Evolutionary conservation across 2,113 vertebrate genomes (phyloP), one percentile per base, ranked within the genome.

Genomic region (Gadus macrocephalus): DNA sequence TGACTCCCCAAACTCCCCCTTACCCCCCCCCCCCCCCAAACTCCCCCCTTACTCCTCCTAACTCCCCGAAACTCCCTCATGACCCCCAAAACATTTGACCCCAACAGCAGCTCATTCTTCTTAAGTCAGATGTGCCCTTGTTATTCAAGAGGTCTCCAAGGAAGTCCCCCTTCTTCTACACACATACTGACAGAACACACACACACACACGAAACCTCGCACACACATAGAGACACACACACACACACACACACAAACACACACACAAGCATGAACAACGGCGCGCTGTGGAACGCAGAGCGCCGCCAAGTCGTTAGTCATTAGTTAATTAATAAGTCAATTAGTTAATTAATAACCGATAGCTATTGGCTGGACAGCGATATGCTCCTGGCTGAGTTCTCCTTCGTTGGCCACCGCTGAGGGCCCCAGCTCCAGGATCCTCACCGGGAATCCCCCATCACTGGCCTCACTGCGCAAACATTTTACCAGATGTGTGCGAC

Each of bases 121-220:
- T 81, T 81, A 93, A 92, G 91, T 86, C 78, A 89, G 75, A 90
- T 71, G 90, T 71, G 91, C 92, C 92, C 92, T 93, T 92, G 92
- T 91, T 82, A 72, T 76, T 85, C 91, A 93, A 93, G 91, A 92
- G 91, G 91, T 91, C 89, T 85, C 86, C 81, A 66, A 80, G 59
- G 85, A 88, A 83, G 86, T 92, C 91, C 92, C 92, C 92, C 92
- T 93, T 93, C 90, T 93, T 93, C 92, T 93, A 87, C 91, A 93
- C 92, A 92, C 91, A 70, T 71, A 81, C 35, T 80, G 75, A 87
- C 74, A 78, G 77, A 77, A 81, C 63, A 49, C 42, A 49, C 42
- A 49, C 42, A 49, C 42, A 22, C 42, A 49, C 42, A 49, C 3
- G 11, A 1, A 49, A 2, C 42, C 6, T 35, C 31, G 31, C 42